Percentiles rank a stretch among this genome's conserved stretches.
phyloP scores from a whole-genome alignment of 2,888 invertebrate species.

The Acrobasis consociella region DNA sequence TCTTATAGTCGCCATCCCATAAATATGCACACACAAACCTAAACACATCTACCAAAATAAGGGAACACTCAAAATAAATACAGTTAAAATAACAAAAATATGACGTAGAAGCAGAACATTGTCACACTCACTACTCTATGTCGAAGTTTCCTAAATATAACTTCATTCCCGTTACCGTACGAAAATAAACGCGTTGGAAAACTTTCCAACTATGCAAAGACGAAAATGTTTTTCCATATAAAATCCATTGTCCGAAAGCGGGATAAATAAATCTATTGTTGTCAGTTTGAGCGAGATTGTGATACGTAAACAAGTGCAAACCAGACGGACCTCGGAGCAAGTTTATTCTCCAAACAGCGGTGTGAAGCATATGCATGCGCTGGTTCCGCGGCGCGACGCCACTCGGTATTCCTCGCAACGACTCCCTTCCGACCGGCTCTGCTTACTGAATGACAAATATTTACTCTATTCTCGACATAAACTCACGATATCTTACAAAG shows the following conservation, averaged over 20 bases:
- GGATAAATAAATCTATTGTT: constrained; percentile 56
- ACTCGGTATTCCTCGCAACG: constrained; percentile 34
- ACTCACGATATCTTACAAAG: constrained; percentile 49
- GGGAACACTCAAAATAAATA: background rate
- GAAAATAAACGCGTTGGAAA: constrained; percentile 21
- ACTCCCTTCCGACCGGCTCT: constrained; percentile 49
- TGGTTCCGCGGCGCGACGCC: constrained; percentile 34
- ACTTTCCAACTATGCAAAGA: constrained; percentile 23
- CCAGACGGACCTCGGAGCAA: constrained; percentile 57
- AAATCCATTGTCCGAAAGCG: constrained; percentile 37
- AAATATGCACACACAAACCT: constrained; percentile 41
- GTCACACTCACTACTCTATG: constrained; percentile 24
- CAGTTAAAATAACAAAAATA: background rate
- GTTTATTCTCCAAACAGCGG: constrained; percentile 70
- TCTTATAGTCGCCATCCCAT: constrained; percentile 46
- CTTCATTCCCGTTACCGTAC: constrained; percentile 24
- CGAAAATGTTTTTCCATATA: constrained; percentile 30
- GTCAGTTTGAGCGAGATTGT: constrained; percentile 52
- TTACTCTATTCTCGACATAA: constrained; percentile 57
- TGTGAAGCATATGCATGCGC: constrained; percentile 36
- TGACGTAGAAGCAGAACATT: background rate
- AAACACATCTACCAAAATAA: background rate
- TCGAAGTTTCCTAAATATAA: constrained; percentile 13
- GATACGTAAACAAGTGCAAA: constrained; percentile 65
- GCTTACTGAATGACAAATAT: constrained; percentile 66